Percentiles rank a stretch among this genome's conserved stretches.
Evolutionary conservation across 2,888 invertebrate species (phyloP).

Genomic region (Lasius platythorax): DNA sequence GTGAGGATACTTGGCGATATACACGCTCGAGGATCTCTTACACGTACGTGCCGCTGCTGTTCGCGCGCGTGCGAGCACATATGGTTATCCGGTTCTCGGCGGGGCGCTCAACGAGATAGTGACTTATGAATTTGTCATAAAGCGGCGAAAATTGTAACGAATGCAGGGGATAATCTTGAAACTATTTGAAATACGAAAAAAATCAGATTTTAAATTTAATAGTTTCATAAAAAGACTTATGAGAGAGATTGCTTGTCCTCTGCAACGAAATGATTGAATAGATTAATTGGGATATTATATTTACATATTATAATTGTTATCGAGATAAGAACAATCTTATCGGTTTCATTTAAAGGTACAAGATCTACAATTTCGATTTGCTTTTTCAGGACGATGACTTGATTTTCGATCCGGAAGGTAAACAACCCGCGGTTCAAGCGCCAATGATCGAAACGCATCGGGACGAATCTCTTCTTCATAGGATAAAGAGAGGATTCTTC

Average conservation of each 20-base stretch:
- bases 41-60: conserved; percentile 11
- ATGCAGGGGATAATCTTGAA: not conserved
- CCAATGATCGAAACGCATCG: conserved; percentile 76
- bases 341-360: not conserved
- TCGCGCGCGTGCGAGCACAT: conserved; percentile 14
- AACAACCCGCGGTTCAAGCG: conserved; percentile 66
- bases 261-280: not conserved
- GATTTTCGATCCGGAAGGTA: conserved; percentile 81
- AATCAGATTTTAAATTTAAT: not conserved
- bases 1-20: conserved; percentile 81
- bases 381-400: conserved; percentile 82
- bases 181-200: not conserved
- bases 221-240: not conserved
- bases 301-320: not conserved
- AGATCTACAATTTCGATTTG: not conserved
- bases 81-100: conserved; percentile 22
- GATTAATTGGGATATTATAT: not conserved
- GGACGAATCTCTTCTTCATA: conserved; percentile 80
- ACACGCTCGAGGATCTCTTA: conserved; percentile 24
- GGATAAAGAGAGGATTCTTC: conserved; percentile 81
- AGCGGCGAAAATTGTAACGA: conserved; percentile 27
- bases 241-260: not conserved
- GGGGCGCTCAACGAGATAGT: conserved; percentile 14
- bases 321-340: not conserved
- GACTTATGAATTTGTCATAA: conserved; percentile 50